These are phyloP conservation scores for Endomychus coccineus DNA, from an alignment of 2,888 invertebrate genomes.

Conservation along the genomic window DNA sequence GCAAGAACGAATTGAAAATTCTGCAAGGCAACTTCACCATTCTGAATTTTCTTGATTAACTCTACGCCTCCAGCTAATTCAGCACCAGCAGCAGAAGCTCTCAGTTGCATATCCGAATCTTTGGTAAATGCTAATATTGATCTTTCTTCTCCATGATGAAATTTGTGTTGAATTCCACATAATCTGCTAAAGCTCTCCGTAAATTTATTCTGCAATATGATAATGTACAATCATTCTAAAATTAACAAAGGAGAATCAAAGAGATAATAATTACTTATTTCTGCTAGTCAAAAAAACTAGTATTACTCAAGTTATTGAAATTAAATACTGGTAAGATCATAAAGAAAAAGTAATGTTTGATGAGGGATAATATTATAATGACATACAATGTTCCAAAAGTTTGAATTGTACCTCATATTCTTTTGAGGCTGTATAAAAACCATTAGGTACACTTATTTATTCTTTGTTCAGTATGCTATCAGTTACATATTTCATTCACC, in stretches of 20 bases:
- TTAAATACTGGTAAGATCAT: too few species aligned
- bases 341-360: too few species aligned
- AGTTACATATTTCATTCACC: too few species aligned
- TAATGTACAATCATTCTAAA: too few species aligned
- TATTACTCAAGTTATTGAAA: too few species aligned
- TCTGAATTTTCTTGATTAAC: conserved; percentile 69
- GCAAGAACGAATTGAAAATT: conserved; percentile 72
- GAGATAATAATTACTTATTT: too few species aligned
- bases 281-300: too few species aligned
- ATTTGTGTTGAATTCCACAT: conserved; percentile 59
- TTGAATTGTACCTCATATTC: conserved; percentile 7
- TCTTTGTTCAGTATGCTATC: too few species aligned
- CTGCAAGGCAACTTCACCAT: conserved; percentile 55
- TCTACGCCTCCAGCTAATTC: conserved; percentile 64
- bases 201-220: conserved; percentile 51
- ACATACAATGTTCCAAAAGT: background rate
- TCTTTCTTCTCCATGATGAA: conserved; percentile 61
- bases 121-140: conserved; percentile 70
- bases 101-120: conserved; percentile 50
- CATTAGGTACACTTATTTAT: too few species aligned
- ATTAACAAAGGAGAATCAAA: too few species aligned
- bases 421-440: too few species aligned
- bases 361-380: too few species aligned
- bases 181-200: conserved; percentile 63
- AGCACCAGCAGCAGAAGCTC: conserved; percentile 65